phyloP scores from a whole-genome alignment of 1,140 invertebrate genomes.

The Drosophila aff. region DNA sequence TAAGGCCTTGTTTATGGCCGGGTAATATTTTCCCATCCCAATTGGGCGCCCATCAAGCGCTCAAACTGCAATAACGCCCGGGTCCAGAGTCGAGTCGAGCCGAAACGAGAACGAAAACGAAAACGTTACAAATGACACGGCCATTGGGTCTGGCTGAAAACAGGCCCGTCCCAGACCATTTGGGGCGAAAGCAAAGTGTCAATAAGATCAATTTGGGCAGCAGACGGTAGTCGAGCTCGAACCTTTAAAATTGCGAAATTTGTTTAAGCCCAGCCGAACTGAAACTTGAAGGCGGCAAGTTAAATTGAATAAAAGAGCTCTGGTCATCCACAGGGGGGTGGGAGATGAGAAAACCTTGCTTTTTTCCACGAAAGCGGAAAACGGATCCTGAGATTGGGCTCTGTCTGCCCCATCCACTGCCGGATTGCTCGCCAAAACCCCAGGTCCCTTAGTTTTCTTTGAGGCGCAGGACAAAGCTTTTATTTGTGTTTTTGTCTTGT shows the following conservation, averaged over 20 bases:
- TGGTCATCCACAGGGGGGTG: constrained; percentile 9
- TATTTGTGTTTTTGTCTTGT: constrained; percentile 67
- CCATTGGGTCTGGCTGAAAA: constrained; percentile 50
- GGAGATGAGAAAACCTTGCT: constrained; percentile 11
- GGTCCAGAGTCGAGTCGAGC: neutral
- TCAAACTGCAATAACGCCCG: constrained; percentile 62
- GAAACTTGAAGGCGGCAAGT: constrained; percentile 32
- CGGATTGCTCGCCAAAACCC: constrained; percentile 8
- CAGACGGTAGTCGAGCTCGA: constrained; percentile 24
- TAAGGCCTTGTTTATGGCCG: constrained; percentile 43
- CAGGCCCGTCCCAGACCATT: constrained; percentile 49
- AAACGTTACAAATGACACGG: constrained; percentile 77
- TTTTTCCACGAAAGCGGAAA: constrained; percentile 28
- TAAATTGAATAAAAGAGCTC: constrained; percentile 66
- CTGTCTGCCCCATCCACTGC: constrained; percentile 14
- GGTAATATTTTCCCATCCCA: constrained; percentile 32
- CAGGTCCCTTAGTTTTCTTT: constrained; percentile 36
- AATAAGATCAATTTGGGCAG: constrained; percentile 55
- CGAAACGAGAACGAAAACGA: constrained; percentile 44
- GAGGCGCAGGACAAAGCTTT: constrained; percentile 54
- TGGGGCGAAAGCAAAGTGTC: constrained; percentile 70
- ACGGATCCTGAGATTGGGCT: constrained; percentile 40
- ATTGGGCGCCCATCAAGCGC: constrained; percentile 28
- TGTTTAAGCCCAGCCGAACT: constrained; percentile 47
- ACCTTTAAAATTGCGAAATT: constrained; percentile 58